Percentiles rank a stretch among this genome's conserved stretches.
phyloP scores from a whole-genome alignment of 2,888 invertebrate species.

The Chymomyza caudatula region DNA sequence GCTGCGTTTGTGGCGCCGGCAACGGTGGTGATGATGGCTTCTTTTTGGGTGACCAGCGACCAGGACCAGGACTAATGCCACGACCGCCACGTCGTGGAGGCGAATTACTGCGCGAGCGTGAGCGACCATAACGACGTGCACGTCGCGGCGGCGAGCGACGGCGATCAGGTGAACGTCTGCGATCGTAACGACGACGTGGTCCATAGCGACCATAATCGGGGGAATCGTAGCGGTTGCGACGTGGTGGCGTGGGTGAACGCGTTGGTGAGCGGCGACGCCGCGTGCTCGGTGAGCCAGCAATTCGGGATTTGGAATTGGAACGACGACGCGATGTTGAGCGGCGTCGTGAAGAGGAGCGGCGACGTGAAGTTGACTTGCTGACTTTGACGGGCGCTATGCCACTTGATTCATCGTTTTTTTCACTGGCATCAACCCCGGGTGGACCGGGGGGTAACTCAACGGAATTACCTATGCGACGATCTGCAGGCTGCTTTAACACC shows the following conservation, averaged over 20 bases:
- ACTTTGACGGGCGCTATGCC: slow-evolving; percentile 29
- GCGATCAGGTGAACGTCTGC: slow-evolving; percentile 70
- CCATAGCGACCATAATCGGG: slow-evolving; percentile 69
- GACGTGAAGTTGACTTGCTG: slow-evolving; percentile 46
- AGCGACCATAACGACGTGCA: slow-evolving; percentile 60
- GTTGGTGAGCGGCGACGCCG: slow-evolving; percentile 73
- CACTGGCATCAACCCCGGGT: slow-evolving; percentile 73
- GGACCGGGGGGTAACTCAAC: slow-evolving; percentile 70
- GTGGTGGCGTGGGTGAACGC: slow-evolving; percentile 72
- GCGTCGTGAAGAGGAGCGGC: slow-evolving; percentile 49
- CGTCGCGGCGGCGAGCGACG: slow-evolving; percentile 61
- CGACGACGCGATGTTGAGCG: slow-evolving; percentile 52
- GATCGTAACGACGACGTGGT: slow-evolving; percentile 58
- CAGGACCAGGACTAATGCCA: slow-evolving; percentile 40
- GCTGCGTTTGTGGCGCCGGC: slow-evolving; percentile 48
- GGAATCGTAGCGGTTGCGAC: slow-evolving; percentile 69
- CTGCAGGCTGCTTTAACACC: slow-evolving; percentile 65
- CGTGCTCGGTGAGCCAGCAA: slow-evolving; percentile 52
- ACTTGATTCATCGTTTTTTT: slow-evolving; percentile 42
- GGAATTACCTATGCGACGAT: slow-evolving; percentile 66
- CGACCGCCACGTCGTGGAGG: slow-evolving; percentile 61
- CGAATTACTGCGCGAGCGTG: slow-evolving; percentile 68
- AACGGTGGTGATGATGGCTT: slow-evolving; percentile 64
- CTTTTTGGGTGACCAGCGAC: slow-evolving; percentile 75
- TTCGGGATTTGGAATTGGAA: slow-evolving; percentile 65